phyloP scores from a whole-genome alignment of 1,140 invertebrate species.

The Drosophila neocordata region DNA sequence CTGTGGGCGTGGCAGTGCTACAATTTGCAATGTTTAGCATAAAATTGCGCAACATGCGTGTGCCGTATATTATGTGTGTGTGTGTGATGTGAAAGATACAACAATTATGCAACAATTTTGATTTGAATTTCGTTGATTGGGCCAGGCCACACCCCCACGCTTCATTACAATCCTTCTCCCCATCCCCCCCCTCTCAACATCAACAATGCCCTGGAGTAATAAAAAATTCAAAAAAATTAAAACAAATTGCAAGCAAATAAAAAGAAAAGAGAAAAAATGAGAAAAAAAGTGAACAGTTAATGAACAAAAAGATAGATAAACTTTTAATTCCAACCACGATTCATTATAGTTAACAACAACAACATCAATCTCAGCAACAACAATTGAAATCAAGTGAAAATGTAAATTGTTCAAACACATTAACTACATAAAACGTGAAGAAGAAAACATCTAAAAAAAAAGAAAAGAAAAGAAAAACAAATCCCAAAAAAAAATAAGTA shows the following conservation, averaged over 20 bases:
- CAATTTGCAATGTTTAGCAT: conserved; percentile 78
- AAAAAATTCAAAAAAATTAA: conserved; percentile 58
- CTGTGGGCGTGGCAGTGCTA: conserved; percentile 62
- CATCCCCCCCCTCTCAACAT: not conserved
- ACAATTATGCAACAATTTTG: conserved; percentile 73
- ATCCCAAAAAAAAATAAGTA: not conserved
- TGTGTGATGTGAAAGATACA: conserved; percentile 17
- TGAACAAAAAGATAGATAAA: not conserved
- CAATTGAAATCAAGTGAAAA: conserved; percentile 50
- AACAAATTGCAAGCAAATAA: conserved; percentile 67
- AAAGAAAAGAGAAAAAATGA: conserved; percentile 28
- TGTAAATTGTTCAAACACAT: conserved; percentile 25
- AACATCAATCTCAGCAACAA: conserved; percentile 42
- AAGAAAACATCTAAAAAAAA: conserved; percentile 19
- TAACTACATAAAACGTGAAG: conserved; percentile 40
- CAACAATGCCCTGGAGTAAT: conserved; percentile 6
- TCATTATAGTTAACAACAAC: conserved; percentile 36
- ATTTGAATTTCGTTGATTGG: conserved; percentile 29
- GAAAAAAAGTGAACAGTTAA: conserved; percentile 27
- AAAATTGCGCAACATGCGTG: conserved; percentile 78
- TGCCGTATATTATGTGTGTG: not conserved
- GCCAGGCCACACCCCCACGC: conserved; percentile 12
- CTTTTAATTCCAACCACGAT: not conserved
- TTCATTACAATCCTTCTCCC: conserved; percentile 26
- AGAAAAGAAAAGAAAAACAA: conserved; percentile 13